Evolutionary conservation across 2,888 invertebrate genomes (phyloP), one percentile per base, ranked within the genome.

Genomic region (Chrysopilus asiliformis): DNA sequence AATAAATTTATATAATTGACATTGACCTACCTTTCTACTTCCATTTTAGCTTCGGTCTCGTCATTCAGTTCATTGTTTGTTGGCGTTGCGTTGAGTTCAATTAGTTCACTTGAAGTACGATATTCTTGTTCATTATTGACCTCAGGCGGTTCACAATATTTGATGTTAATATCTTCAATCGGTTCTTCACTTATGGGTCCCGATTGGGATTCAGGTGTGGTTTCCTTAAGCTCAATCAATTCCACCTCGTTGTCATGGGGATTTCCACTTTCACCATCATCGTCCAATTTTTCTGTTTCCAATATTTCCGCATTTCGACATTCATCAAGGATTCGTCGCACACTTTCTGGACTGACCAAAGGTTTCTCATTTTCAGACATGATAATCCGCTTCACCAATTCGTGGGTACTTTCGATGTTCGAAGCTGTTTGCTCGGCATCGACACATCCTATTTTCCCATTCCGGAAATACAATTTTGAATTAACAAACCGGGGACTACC

Each of bases 391-490:
- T 64, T 64, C n/a, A 64, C 56, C 44, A 64, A 38, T 0, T 58
- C 62, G 42, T 61, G 63, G 0, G 64, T 64, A 32, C 58, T 53
- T 34, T 64, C 59, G 13, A 64, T 54, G 43, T 64, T 60, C 24
- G 60, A 41, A 31, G 32, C 27, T 15, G 40, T 40, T 14, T 57
- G 57, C 24, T 63, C 58, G 0, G 62, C 55, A 22, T 60, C 64
- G 14, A 58, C 49, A 36, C 64, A 64, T 9, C 64, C 64, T 10
- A 64, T 63, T 34, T 56, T 56, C 0, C 64, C 64, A 36, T 64
- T 63, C 1, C 58, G 56, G 40, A 64, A 64, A 36, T 61, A 63
- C 4, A 64, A 42, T 14, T 53, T 55, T 5, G 60, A 59, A 29
- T 62, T 57, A 8, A 54, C 46, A 42, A 60, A 56, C 5, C 57